These are phyloP conservation scores for Sarcophaga rosellei DNA, from an alignment of 2,888 invertebrate species.

Conservation along the genomic window DNA sequence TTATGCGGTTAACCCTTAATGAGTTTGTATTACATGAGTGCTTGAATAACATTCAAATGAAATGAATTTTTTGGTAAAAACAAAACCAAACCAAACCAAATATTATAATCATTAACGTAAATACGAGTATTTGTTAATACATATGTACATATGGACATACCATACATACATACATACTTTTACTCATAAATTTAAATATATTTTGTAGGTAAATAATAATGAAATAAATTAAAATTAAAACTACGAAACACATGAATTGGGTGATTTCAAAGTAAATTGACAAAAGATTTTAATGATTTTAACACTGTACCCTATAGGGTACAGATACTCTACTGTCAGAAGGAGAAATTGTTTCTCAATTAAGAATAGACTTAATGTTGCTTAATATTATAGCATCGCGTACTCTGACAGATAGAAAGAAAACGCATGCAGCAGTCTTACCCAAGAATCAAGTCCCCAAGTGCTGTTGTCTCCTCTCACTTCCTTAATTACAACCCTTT, in stretches of 20 bases:
- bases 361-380: no score
- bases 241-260: not conserved
- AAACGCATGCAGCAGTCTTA: no score
- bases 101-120: slow-evolving; percentile 58
- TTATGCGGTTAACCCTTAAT: slow-evolving; percentile 64
- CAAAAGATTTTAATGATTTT: no score
- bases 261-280: no score
- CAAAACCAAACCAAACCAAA: slow-evolving; percentile 15
- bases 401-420: no score
- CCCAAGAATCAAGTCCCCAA: no score
- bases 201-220: slow-evolving; percentile 30
- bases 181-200: not conserved
- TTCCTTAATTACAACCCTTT: no score
- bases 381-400: no score
- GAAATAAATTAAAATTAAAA: slow-evolving; percentile 48
- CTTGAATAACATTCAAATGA: slow-evolving; percentile 58
- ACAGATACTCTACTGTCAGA: no score
- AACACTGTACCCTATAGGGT: no score
- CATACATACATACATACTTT: not conserved
- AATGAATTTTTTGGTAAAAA: slow-evolving; percentile 52
- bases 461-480: no score
- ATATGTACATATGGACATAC: not conserved
- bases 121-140: slow-evolving; percentile 24
- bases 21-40: slow-evolving; percentile 65
- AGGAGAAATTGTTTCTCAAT: no score